Conservation (phyloP, 1,140 invertebrate genomes). For the Lordiphosa stackelbergi region DNA sequence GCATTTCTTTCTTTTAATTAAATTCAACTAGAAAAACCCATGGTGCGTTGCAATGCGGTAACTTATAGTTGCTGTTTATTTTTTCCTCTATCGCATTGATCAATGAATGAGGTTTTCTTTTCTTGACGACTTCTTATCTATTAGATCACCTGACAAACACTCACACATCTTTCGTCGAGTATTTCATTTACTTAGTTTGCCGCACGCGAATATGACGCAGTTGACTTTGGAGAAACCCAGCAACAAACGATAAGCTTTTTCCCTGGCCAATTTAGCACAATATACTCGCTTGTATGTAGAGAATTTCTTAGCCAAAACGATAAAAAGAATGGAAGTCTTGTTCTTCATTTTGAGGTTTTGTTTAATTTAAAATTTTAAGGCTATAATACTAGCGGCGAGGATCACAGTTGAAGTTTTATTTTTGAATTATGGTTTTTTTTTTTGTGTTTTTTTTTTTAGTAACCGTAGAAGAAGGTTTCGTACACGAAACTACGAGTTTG, state of each 20-base stretch:
- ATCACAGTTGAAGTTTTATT: conserved; percentile 54
- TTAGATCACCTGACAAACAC: conserved; percentile 9
- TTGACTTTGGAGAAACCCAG: conserved; percentile 1
- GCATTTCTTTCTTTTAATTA: no score
- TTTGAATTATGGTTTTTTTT: conserved; percentile 20
- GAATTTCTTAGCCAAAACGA: no score
- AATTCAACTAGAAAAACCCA: no score
- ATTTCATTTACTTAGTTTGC: conserved; percentile 11
- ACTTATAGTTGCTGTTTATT: no score
- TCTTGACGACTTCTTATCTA: conserved; percentile 9
- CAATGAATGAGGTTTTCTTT: conserved; percentile 9
- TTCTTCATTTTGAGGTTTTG: no score
- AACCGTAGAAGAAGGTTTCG: conserved; percentile 68
- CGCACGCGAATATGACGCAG: conserved; percentile 14
- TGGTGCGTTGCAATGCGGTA: no score
- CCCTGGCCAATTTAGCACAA: neutral
- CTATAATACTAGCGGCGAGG: conserved; percentile 17
- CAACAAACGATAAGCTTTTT: neutral
- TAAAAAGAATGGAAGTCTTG: no score
- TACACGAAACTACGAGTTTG: conserved; percentile 55
- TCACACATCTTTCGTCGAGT: neutral
- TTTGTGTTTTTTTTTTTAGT: conserved; percentile 40
- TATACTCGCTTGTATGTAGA: no score
- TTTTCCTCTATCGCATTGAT: neutral
- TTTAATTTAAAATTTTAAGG: neutral